Percentiles rank a stretch among this genome's conserved stretches.
These are phyloP conservation scores for Perithous albicinctus DNA, from an alignment of 2,888 invertebrate species.

Conservation along the genomic window DNA sequence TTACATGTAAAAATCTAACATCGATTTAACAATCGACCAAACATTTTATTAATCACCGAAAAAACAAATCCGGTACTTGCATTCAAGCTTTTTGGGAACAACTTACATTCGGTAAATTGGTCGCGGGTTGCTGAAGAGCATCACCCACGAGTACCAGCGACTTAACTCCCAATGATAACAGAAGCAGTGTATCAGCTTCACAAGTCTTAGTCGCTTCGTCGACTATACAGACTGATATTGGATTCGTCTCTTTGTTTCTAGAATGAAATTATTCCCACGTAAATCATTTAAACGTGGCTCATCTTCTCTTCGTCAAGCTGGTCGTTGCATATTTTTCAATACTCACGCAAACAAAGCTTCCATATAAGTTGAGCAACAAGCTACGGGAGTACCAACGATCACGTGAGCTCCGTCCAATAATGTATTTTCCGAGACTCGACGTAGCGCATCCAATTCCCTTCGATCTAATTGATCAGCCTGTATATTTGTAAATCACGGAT, in stretches of 20 bases:
- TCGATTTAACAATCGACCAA: not conserved
- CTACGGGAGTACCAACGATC: conserved; percentile 90
- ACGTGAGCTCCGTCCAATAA: conserved; percentile 88
- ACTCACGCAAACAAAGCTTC: conserved; percentile 78
- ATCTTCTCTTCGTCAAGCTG: not conserved
- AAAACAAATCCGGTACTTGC: no score
- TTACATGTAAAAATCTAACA: not conserved
- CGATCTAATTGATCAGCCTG: conserved; percentile 53
- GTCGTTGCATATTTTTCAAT: not conserved
- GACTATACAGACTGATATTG: conserved; percentile 88
- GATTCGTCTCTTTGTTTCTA: conserved; percentile 58
- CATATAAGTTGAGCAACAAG: conserved; percentile 83
- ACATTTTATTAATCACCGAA: no score
- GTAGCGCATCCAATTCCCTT: conserved; percentile 70
- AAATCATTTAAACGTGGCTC: not conserved
- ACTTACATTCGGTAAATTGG: conserved; percentile 89
- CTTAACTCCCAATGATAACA: conserved; percentile 90
- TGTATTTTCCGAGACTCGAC: conserved; percentile 76
- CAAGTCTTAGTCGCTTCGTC: conserved; percentile 95
- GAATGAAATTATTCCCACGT: not conserved
- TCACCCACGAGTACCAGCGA: conserved; percentile 94
- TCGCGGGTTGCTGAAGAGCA: conserved; percentile 93
- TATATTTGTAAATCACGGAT: not conserved
- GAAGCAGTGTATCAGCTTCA: conserved; percentile 93
- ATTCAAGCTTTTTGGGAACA: not conserved